Evolutionary conservation across 2,888 invertebrate genomes (phyloP).

Genomic region (Diadromus collaris): DNA sequence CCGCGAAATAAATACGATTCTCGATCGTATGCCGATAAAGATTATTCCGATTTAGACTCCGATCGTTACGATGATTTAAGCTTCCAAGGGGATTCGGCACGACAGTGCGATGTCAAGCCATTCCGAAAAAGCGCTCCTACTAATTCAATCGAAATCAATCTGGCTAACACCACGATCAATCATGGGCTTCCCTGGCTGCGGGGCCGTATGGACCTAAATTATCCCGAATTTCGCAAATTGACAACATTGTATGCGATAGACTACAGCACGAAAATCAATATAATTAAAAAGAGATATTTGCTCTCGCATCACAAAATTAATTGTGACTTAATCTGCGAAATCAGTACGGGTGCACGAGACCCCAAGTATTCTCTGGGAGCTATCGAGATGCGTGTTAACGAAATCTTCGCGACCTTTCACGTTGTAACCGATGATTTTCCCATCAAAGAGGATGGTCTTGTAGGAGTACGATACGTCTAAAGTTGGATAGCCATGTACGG

Average conservation of each 20-base stretch:
- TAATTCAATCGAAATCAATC: too few relatives aligned
- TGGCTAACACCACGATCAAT: not conserved
- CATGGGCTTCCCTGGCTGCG: not conserved
- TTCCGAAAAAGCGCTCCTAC: too few relatives aligned
- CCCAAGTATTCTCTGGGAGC: not conserved
- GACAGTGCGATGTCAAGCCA: too few relatives aligned
- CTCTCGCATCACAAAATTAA: not conserved
- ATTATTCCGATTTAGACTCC: too few relatives aligned
- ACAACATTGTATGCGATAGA: not conserved
- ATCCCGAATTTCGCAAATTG: not conserved
- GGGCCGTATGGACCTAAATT: not conserved
- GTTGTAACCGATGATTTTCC: constrained; percentile 3
- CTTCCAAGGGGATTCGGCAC: too few relatives aligned
- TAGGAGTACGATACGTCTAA: not conserved
- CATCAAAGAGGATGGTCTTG: not conserved
- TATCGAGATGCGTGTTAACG: not conserved
- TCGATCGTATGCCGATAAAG: too few relatives aligned
- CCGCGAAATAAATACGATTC: too few relatives aligned
- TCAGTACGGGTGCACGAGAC: not conserved
- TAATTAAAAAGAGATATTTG: not conserved
- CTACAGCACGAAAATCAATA: not conserved
- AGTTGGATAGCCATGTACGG: not conserved
- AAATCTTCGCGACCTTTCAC: not conserved
- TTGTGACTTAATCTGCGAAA: not conserved
- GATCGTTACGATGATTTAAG: too few relatives aligned